These are phyloP conservation scores for Takifugu ocellatus DNA, from an alignment of 2,797 vertebrate species.

Conservation along the genomic window DNA sequence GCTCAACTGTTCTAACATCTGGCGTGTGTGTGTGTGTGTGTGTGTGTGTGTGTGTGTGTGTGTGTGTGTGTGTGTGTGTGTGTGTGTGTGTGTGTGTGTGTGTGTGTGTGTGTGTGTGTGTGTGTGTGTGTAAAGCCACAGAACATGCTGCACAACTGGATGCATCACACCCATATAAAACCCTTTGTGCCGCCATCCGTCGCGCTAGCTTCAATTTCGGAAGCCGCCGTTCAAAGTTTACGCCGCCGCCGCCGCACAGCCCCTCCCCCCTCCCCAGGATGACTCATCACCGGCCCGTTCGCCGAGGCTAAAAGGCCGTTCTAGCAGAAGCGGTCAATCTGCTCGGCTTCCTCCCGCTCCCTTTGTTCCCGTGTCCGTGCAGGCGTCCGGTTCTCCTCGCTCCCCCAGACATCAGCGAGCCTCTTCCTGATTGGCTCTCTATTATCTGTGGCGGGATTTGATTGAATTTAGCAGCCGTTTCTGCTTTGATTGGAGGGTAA, in stretches of 20 bases:
- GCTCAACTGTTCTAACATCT: conserved; percentile 67
- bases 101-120: conserved; percentile 11
- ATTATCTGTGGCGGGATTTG: too few relatives aligned
- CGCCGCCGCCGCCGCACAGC: too few relatives aligned
- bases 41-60: too few relatives aligned
- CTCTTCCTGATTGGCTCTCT: too few relatives aligned
- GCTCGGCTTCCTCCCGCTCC: conserved; percentile 29
- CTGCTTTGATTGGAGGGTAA: too few relatives aligned
- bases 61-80: conserved; percentile 15
- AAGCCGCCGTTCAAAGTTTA: too few relatives aligned
- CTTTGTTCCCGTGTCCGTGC: not conserved
- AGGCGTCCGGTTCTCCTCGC: not conserved
- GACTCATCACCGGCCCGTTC: conserved; percentile 67
- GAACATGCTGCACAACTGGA: too few relatives aligned
- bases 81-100: conserved; percentile 21
- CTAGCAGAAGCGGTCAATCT: conserved; percentile 68
- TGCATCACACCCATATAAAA: not conserved
- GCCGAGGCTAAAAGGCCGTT: conserved; percentile 62
- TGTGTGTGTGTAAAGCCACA: conserved; percentile 9
- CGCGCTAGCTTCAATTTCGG: not conserved
- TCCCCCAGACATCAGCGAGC: too few relatives aligned
- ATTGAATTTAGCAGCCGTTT: too few relatives aligned
- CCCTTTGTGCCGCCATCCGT: not conserved
- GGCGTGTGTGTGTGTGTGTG: conserved; percentile 33
- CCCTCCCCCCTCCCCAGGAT: conserved; percentile 23